Evolutionary conservation across 2,113 vertebrate species (phyloP), one percentile per base, ranked within the genome.

Genomic region (Callipepla californica): DNA sequence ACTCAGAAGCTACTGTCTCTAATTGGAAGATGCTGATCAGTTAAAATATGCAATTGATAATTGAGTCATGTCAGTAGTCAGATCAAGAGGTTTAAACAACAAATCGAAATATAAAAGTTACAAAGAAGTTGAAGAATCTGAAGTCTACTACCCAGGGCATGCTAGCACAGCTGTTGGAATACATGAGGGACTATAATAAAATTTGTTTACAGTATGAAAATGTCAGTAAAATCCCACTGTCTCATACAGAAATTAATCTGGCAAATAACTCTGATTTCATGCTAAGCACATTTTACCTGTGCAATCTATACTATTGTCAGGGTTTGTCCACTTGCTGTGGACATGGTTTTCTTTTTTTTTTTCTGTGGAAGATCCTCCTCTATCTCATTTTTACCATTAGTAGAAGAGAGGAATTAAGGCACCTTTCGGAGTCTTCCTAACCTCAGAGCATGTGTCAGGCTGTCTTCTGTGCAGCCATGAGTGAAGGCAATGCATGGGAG

Each of bases 1-100:
- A 67, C 89, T 76, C 88, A 83, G 58, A 93, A 79, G 45, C 47
- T 47, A 30, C 75, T 93, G 87, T 86, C 66, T 72, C 32, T 84
- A 79, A 88, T 38, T 89, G 51, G 51, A 84, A 95, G 68, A 89
- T 74, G 66, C 87, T 95, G 90, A 94, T 92, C 87, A 92, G 75
- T 87, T 92, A 87, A 76, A 92, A 89, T 38, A 92, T 20, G 48
- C 44, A 87, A 17, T 83, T 23, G 40, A 72, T 66, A 92, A 85
- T 67, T 88, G 84, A 93, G 70, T 89, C 86, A 72, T 86, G 50
- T 45, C 61, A 77, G 78, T 79, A 87, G 61, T 67, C 81, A 73
- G 73, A 95, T 70, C 53, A 75, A 93, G 91, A 91, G 59, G 28
- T 82, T n/a, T 92, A 79, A 91, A 76, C 61, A 77, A 81, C 55